Conservation (phyloP, 2,888 invertebrate genomes). For the Empis stercorea region DNA sequence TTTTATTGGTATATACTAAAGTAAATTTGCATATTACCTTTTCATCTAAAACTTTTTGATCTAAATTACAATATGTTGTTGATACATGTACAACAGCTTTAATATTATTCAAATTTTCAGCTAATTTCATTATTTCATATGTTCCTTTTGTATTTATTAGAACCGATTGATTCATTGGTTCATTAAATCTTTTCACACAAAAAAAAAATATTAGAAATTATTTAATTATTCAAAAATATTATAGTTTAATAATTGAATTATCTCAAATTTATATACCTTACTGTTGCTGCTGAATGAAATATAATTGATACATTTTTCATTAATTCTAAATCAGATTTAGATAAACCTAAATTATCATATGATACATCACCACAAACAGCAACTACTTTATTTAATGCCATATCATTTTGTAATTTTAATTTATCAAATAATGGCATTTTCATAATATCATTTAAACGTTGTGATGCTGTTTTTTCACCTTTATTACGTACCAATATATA, state of each 20-base stretch:
- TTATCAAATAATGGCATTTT: slow-evolving; percentile 37
- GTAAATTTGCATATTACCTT: slow-evolving; percentile 30
- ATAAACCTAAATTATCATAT: slow-evolving; percentile 45
- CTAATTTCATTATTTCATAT: slow-evolving; percentile 47
- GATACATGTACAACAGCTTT: slow-evolving; percentile 69
- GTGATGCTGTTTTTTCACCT: slow-evolving; percentile 48
- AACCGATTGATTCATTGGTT: slow-evolving; percentile 52
- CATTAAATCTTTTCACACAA: slow-evolving; percentile 73
- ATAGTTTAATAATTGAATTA: too few relatives aligned
- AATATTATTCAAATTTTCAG: slow-evolving; percentile 38
- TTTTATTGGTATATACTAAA: too few relatives aligned
- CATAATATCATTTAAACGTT: slow-evolving; percentile 49
- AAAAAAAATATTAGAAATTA: slow-evolving; percentile 32
- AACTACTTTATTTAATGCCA: slow-evolving; percentile 46
- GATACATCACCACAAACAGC: slow-evolving; percentile 50
- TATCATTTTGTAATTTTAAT: slow-evolving; percentile 41
- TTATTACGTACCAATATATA: slow-evolving; percentile 66
- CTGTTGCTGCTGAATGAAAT: slow-evolving; percentile 69
- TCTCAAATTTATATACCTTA: slow-evolving; percentile 37
- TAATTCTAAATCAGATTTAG: slow-evolving; percentile 38
- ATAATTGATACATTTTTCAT: slow-evolving; percentile 51
- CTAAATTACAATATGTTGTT: slow-evolving; percentile 77
- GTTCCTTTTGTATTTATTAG: slow-evolving; percentile 53
- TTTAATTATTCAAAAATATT: slow-evolving; percentile 23
- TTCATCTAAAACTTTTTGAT: slow-evolving; percentile 60